Base-by-base conservation (phyloP, 2,113 vertebrate species). In the Neolamprologus toae region DNA sequence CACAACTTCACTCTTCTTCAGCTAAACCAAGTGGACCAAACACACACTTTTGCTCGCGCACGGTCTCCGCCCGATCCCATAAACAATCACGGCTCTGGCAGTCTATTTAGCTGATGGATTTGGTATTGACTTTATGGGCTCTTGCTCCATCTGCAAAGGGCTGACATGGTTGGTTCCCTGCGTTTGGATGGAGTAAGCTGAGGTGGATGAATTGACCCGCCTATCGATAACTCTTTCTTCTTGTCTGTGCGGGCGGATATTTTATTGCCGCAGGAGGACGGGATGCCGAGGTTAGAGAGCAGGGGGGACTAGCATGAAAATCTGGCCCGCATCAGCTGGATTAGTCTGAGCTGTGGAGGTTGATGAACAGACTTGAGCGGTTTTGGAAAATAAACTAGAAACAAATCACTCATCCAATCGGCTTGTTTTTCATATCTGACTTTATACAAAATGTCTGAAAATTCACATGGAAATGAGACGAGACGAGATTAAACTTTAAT, bases 71-170 rank as follows among this genome's bases (percentile, higher is more conserved):
- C 89, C 40, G 37, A 21, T 47, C 21, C 81, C 84, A 88, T 95
- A 94, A 95, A 95, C 94, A 93, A 86, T 66, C 81, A 71, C 42
- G 88, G 87, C 79, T 82, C 59, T 88, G 92, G 89, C 91, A 91
- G 89, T 90, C 92, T 89, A 90, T 95, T 95, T 91, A 88, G 89
- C 93, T 95, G 94, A 94, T 93, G 92, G 93, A 94, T 94, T 85
- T 76, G 89, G 80, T 89, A 93, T 93, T 94, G 95, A 94, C 92
- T 95, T 94, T 91, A 96, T 92, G 89, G 90, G 86, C 83, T 90
- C 87, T 86, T 88, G 82, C 92, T 87, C 92, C 84, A 85, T 90
- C 93, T 92, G 90, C 85, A 90, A 93, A 87, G 78, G 89, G 88
- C 92, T 89, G 93, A 93, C 92, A 94, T 86, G 91, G 91, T 93